Base-by-base conservation (phyloP, 2,113 vertebrate species). In the Protobothrops flavoviridis region DNA sequence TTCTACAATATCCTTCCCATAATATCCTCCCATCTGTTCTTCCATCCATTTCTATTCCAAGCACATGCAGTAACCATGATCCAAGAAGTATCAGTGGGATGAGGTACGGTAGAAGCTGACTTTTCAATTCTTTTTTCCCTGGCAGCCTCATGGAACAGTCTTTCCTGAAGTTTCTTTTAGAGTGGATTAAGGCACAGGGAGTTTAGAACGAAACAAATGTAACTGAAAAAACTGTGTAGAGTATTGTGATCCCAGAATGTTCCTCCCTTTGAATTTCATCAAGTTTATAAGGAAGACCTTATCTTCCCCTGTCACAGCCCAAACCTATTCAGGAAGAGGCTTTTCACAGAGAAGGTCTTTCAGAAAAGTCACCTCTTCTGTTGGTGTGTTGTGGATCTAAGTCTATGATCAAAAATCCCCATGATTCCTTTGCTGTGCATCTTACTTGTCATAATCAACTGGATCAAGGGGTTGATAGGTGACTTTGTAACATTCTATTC, bases 401-500 rank as follows among this genome's bases (percentile, higher is more conserved):
- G 5, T 4, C 43, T 17, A n/a, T 69, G 26, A 33, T 21, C 15
- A 48, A 21, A 11, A 85, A 93, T 56, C 12, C 59, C 24, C 39
- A 20, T 6, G 6, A 50, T 9, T 93, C 55, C 45, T 59, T 86
- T 92, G 74, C n/a, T 53, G 89, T 5, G 26, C 29, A 39, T 94
- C 98, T 98, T 98, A 99, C 99, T 98, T 99, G 98, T 99, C 99
- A 55, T 98, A 98, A 1, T 97, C 97, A 74, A 99, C 99, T 0
- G 99, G 99, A 95, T 99, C 99, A 23, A 99, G 96, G 0, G 98
- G 99, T 89, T 98, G 98, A 94, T 99, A 99, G 17, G 99, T 99
- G 93, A 99, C 98, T 96, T 99, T 98, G 98, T 99, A 99, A 97
- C 99, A 99, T 96, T 99, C 99, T 1, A 99, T 99, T 92, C 99